Evolutionary conservation across 1,140 invertebrate genomes (phyloP), one percentile per base, ranked within the genome.

Genomic region (Drosophila arizonae): DNA sequence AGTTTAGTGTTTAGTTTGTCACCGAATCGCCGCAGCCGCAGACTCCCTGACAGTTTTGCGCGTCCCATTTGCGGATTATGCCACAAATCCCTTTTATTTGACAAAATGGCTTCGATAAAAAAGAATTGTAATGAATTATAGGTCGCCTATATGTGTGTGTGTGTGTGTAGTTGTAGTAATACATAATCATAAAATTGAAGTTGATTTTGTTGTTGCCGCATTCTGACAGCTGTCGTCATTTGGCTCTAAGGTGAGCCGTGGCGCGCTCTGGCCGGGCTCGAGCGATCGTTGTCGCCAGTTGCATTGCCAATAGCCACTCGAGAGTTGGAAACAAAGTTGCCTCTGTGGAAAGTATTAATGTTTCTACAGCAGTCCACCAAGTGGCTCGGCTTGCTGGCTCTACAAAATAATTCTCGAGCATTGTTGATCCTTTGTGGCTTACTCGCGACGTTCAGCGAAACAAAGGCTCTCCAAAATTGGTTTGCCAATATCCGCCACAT

Each of bases 401-500:
- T 88, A 88, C 84, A 88, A 86, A 79, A 88, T 88, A 88, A 88
- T 88, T 88, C 68, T 84, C 85, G 43, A 84, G 84, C 84, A 58
- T 88, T 88, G 84, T 88, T 88, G 84, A 88, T 88, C 84, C 84
- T 88, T 88, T 88, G 84, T 88, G 84, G 84, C 84, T 88, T 88
- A 88, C 68, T 88, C 79, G 74, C 84, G 67, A 63, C 84, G 77
- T 88, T 88, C 84, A 88, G 77, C 74, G 70, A 72, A 88, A 88
- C 84, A 88, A 88, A 88, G 81, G 86, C 86, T 72, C 81, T 88
- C 79, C 46, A 88, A 89, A 89, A 81, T 88, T 80, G 85, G 85
- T 88, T 85, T 88, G 77, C 85, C 85, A 89, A 89, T 89, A 88
- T 64, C 50, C 74, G 55, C 36, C 56, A 66, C 60, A 46, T 33